Evolutionary conservation across 2,888 invertebrate species (phyloP), one percentile per base, ranked within the genome.

Genomic region (Acrobasis consociella): DNA sequence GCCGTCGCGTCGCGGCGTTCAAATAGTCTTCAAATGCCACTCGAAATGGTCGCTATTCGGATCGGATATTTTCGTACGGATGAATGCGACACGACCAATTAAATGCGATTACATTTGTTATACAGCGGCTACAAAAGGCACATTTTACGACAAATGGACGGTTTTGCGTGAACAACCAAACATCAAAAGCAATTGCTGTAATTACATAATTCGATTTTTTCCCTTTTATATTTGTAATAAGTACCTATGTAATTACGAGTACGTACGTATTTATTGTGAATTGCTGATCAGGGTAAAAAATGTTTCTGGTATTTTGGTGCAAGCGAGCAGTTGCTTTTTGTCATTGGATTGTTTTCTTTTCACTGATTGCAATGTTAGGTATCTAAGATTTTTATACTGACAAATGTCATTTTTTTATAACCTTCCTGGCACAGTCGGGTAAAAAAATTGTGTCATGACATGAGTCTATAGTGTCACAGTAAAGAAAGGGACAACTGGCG

Each of bases 81-180:
- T 76, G 74, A 80, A 82, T 76, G 74, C 75, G 78, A 78, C 78
- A 78, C 72, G 70, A 74, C 70, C 81, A 85, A 85, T 86, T 85
- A 85, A 80, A 82, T 75, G 67, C 75, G 77, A 82, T 83, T 82
- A 82, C 72, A 71, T 79, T 79, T 77, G 78, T 73, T 76, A 72
- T 75, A 71, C 69, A 69, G 69, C 65, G 56, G 68, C 76, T 68
- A 60, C 52, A 42, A 60, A 52, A 22, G 60, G 60, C 51, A 37
- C 39, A 39, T 39, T 58, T 51, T 52, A 67, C 67, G 71, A 71
- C 62, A 68, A 72, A 73, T 64, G 72, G 73, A 70, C 64, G 70
- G 75, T 75, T 78, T 80, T 69, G 71, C 67, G 62, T 69, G 71
- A 75, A 73, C 67, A 70, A 72, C 77, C 77, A 76, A 77, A 75